Conservation (phyloP, 2,888 invertebrate species). For the Nephrotoma guestfalica region DNA sequence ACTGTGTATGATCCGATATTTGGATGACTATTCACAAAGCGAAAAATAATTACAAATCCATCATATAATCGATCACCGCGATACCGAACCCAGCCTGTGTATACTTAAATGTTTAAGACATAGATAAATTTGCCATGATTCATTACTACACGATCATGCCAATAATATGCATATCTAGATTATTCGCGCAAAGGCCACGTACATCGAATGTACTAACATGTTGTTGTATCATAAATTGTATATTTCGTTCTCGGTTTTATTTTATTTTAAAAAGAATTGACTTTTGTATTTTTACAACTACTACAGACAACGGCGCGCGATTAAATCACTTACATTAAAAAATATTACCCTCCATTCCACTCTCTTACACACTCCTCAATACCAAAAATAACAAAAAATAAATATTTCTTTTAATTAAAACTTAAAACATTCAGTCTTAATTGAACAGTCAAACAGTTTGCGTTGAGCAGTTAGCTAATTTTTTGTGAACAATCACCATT, state of each 20-base stretch:
- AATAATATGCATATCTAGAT: background rate
- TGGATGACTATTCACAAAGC: background rate
- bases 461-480: background rate
- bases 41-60: background rate
- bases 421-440: background rate
- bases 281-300: background rate
- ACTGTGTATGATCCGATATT: no score
- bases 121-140: background rate
- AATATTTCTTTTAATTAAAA: background rate
- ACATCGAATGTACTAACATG: background rate
- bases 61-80: background rate
- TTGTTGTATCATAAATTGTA: background rate
- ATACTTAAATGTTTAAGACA: background rate
- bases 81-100: background rate
- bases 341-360: background rate
- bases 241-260: background rate
- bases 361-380: background rate
- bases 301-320: background rate
- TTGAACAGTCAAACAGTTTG: background rate
- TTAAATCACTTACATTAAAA: background rate
- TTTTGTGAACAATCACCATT: background rate
- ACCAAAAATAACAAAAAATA: background rate
- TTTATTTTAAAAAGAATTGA: background rate
- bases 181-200: background rate
- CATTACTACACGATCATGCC: background rate